Conservation (phyloP, 1,140 invertebrate species). For the Bathynomus jamesi region DNA sequence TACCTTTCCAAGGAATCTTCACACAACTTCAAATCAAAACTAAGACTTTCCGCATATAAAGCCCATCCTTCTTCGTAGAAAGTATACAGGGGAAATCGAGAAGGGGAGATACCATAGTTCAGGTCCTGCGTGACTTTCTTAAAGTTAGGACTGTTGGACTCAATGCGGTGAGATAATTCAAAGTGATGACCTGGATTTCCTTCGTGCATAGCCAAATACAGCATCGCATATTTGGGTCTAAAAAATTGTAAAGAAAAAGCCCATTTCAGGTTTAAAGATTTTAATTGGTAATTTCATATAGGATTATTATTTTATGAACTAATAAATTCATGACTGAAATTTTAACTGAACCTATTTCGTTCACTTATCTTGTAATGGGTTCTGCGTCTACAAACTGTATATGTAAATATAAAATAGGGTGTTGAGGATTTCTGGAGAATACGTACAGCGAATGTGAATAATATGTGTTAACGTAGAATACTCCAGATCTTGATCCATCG, state of each 20-base stretch:
- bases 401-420: too few relatives aligned
- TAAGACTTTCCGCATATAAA: slow-evolving; percentile 45
- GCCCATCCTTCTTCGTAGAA: slow-evolving; percentile 43
- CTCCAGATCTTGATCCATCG: slow-evolving; percentile 35
- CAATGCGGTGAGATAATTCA: slow-evolving; percentile 35
- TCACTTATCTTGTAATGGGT: too few relatives aligned
- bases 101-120: slow-evolving; percentile 40
- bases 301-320: too few relatives aligned
- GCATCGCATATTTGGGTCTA: slow-evolving; percentile 42
- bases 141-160: slow-evolving; percentile 17
- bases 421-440: too few relatives aligned
- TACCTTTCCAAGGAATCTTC: slow-evolving; percentile 38
- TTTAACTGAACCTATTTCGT: too few relatives aligned
- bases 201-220: slow-evolving; percentile 44
- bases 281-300: too few relatives aligned
- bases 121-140: slow-evolving; percentile 12
- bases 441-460: slow-evolving; percentile 19
- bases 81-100: slow-evolving; percentile 44
- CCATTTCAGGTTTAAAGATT: too few relatives aligned
- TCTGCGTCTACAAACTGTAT: too few relatives aligned
- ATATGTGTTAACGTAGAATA: slow-evolving; percentile 36
- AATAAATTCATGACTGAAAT: too few relatives aligned
- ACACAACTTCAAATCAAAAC: slow-evolving; percentile 44
- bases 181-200: slow-evolving; percentile 46
- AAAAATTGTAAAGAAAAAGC: too few relatives aligned